These are phyloP conservation scores for Daboia siamensis DNA, from an alignment of 2,113 vertebrate genomes.

Conservation along the genomic window DNA sequence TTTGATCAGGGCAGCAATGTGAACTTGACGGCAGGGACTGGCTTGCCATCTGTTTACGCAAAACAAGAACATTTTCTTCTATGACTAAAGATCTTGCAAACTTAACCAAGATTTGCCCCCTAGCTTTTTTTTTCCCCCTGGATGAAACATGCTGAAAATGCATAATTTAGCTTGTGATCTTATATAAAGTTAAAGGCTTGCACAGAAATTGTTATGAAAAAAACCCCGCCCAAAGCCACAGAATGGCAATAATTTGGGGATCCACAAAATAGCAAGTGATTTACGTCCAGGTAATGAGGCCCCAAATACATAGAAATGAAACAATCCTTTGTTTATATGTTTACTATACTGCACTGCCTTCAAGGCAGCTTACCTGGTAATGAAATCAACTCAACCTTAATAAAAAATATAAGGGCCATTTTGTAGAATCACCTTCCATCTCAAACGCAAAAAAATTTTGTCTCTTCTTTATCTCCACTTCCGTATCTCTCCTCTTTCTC, in stretches of 20 bases:
- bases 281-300: background rate
- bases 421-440: background rate
- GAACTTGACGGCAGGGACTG: background rate
- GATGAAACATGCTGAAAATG: background rate
- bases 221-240: background rate
- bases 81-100: background rate
- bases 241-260: background rate
- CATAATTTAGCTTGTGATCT: conserved; percentile 1
- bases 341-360: background rate
- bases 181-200: conserved; percentile 20
- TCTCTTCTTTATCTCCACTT: background rate
- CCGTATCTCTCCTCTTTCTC: background rate
- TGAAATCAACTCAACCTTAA: background rate
- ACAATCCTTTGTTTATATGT: background rate
- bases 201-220: conserved; percentile 12
- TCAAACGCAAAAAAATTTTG: background rate
- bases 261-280: background rate
- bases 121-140: background rate
- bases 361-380: background rate
- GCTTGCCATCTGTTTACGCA: background rate
- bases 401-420: background rate
- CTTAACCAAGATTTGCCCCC: background rate
- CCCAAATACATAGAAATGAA: background rate
- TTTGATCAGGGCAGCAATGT: background rate
- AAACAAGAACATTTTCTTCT: background rate